These are phyloP conservation scores for Scaptomyza montana DNA, from an alignment of 1,140 invertebrate genomes.

Conservation along the genomic window DNA sequence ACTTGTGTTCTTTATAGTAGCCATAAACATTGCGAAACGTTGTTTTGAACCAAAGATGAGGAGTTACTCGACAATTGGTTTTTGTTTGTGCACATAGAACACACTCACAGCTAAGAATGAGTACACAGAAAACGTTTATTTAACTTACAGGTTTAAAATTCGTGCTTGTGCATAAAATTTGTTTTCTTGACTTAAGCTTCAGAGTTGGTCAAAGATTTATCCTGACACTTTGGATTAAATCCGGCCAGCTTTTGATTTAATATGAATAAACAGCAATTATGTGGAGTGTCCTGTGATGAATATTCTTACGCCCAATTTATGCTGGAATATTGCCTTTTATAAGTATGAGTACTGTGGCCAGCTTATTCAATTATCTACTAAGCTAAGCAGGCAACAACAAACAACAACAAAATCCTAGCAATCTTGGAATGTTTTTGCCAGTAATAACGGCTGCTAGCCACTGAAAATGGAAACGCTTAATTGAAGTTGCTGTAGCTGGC, in stretches of 20 bases:
- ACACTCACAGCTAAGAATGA: not conserved
- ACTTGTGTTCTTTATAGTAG: constrained; percentile 32
- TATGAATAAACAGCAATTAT: constrained; percentile 74
- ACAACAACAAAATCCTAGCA: constrained; percentile 51
- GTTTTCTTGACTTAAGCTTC: constrained; percentile 1
- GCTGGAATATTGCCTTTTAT: constrained; percentile 74
- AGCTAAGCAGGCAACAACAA: constrained; percentile 8
- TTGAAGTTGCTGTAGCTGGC: constrained; percentile 43
- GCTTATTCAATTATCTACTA: constrained; percentile 28
- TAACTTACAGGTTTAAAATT: constrained; percentile 29
- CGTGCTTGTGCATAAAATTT: constrained; percentile 46
- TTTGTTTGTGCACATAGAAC: constrained; percentile 24
- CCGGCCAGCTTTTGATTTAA: constrained; percentile 57
- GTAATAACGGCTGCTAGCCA: constrained; percentile 43
- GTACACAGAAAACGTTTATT: constrained; percentile 12
- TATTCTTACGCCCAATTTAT: constrained; percentile 60
- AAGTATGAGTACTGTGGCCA: constrained; percentile 45
- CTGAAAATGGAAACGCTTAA: constrained; percentile 76
- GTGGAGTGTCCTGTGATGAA: constrained; percentile 22
- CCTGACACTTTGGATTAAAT: constrained; percentile 47
- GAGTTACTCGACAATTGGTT: constrained; percentile 14
- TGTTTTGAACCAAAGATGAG: not conserved
- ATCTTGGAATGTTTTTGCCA: constrained; percentile 54
- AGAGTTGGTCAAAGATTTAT: constrained; percentile 17
- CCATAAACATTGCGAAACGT: not conserved